Base-by-base conservation (phyloP, 2,113 vertebrate species). In the Fregata magnificens region DNA sequence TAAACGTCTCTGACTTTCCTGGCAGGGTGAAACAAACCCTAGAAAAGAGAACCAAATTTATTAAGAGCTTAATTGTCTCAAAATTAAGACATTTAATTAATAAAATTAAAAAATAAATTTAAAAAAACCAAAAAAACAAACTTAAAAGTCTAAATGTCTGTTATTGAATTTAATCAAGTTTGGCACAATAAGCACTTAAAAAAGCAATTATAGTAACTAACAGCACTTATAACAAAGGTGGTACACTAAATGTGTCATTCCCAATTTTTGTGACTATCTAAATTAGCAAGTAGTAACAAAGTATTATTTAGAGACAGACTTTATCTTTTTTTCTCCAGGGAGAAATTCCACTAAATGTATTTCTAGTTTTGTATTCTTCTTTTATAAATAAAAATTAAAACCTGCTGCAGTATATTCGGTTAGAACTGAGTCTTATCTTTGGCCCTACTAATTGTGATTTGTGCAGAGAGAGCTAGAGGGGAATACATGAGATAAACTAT, bases 11-110 rank as follows among this genome's bases (percentile, higher is more conserved):
- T 98, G 93, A 99, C 99, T 98, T 99, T 99, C 81, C 99, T 98
- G 92, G 99, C 99, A 38, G 99, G 99, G 85, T 99, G 99, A 97
- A 99, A 99, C 95, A 99, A 98, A 88, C 99, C 99, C 99, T 99
- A 95, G 16, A 84, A 96, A 62, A 95, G 13, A 76, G 71, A 86
- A 79, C 36, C 80, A 61, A 29, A 42, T 10, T 25, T 38, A 72
- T 62, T 87, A 44, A 63, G 86, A 67, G 42, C 28, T 74, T 65
- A 34, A n/a, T n/a, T n/a, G n/a, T n/a, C n/a, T n/a, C n/a, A n/a
- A n/a, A n/a, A n/a, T n/a, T n/a, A n/a, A n/a, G n/a, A n/a, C n/a
- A n/a, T n/a, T n/a, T n/a, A n/a, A n/a, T n/a, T n/a, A n/a, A n/a
- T n/a, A n/a, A n/a, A n/a, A n/a, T n/a, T n/a, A n/a, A n/a, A n/a